These are phyloP conservation scores for Acanthoscelides obtectus DNA, from an alignment of 2,888 invertebrate genomes.

Conservation along the genomic window DNA sequence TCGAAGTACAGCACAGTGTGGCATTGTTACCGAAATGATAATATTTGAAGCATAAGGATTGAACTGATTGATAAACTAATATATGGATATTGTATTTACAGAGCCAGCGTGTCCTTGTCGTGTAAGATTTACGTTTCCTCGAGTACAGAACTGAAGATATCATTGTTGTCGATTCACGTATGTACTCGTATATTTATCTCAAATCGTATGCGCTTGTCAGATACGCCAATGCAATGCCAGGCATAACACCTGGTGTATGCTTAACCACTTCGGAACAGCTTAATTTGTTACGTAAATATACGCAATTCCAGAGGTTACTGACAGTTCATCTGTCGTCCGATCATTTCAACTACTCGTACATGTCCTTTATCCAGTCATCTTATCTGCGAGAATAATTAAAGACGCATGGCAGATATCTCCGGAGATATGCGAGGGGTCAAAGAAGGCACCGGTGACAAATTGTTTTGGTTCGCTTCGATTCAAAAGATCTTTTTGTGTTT, in stretches of 20 bases:
- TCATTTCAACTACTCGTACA: neutral
- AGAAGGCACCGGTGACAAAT: neutral
- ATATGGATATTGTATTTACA: too few species aligned
- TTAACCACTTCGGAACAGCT: conserved; percentile 16
- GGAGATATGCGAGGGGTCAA: neutral
- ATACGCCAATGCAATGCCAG: neutral
- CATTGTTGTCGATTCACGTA: neutral
- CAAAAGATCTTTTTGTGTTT: neutral
- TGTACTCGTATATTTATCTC: too few species aligned
- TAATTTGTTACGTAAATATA: conserved; percentile 26
- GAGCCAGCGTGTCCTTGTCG: too few species aligned
- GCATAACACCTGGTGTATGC: conserved; percentile 21
- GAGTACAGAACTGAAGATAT: neutral
- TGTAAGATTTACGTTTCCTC: too few species aligned
- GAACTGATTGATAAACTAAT: too few species aligned
- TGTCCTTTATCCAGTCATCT: neutral
- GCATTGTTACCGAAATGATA: too few species aligned
- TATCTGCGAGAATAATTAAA: neutral
- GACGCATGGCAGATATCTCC: neutral
- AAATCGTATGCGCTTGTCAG: neutral
- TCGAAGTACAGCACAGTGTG: too few species aligned
- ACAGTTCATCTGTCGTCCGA: conserved; percentile 20
- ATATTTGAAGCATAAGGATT: too few species aligned
- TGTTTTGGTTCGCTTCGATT: neutral
- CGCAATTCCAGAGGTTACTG: conserved; percentile 22